These are phyloP conservation scores for Drosophila sp. DNA, from an alignment of 1,140 invertebrate genomes.

Conservation along the genomic window DNA sequence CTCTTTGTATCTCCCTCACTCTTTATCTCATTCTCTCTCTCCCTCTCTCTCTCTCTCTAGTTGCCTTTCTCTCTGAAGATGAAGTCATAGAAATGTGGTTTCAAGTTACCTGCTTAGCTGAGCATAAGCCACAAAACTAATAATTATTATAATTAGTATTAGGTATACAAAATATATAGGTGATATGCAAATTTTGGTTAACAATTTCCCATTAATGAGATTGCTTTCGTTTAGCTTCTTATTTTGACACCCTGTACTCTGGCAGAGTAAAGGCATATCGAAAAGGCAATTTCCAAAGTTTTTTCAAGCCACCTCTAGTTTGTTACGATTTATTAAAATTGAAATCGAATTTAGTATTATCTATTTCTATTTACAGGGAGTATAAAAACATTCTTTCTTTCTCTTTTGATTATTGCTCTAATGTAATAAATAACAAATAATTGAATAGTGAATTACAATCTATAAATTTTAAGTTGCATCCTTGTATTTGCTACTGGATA, in stretches of 20 bases:
- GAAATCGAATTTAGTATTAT: too few relatives aligned
- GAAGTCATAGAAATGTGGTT: conserved; percentile 58
- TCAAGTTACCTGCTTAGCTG: conserved; percentile 22
- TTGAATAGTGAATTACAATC: not conserved
- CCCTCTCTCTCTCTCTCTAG: not conserved
- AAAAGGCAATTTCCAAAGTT: too few relatives aligned
- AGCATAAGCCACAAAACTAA: conserved; percentile 30
- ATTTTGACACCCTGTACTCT: not conserved
- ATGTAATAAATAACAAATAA: not conserved
- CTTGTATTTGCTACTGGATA: not conserved
- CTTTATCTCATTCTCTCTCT: too few relatives aligned
- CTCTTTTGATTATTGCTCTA: conserved; percentile 4
- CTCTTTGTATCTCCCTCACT: not conserved
- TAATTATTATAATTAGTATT: conserved; percentile 6
- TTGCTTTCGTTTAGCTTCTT: not conserved
- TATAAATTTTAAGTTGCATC: not conserved
- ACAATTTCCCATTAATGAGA: not conserved
- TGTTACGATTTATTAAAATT: too few relatives aligned
- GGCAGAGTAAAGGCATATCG: not conserved
- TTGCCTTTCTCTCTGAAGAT: conserved; percentile 18
- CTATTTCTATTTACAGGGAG: too few relatives aligned
- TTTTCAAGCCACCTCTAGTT: too few relatives aligned
- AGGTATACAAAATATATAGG: not conserved
- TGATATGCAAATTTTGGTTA: not conserved
- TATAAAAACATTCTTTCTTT: not conserved